Evolutionary conservation across 2,888 invertebrate genomes (phyloP).

Genomic region (Zhuqinia jingwanae): DNA sequence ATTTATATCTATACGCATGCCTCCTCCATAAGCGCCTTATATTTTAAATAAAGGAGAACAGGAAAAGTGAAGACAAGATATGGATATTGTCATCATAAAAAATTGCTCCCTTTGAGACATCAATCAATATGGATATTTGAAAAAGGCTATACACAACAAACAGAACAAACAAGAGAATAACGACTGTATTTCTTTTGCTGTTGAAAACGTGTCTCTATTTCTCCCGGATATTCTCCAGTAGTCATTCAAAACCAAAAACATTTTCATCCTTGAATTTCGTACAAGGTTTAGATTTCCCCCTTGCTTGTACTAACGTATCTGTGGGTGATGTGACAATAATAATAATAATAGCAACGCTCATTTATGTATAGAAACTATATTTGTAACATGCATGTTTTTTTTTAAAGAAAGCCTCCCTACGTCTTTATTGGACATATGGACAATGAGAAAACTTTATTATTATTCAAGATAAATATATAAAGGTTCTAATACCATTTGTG

Average conservation of each 20-base stretch:
- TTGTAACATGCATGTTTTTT: too few relatives aligned
- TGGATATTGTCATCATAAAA: conserved; percentile 57
- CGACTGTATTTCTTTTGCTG: conserved; percentile 9
- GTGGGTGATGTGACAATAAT: too few relatives aligned
- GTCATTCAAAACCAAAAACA: neutral
- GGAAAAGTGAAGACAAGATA: conserved; percentile 23
- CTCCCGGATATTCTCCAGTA: neutral
- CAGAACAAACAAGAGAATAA: too few relatives aligned
- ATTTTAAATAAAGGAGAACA: neutral
- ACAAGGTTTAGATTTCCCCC: too few relatives aligned
- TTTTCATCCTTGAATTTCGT: neutral
- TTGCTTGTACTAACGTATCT: too few relatives aligned
- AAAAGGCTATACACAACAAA: conserved; percentile 12
- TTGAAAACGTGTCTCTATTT: neutral
- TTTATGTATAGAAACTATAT: too few relatives aligned
- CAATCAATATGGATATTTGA: conserved; percentile 50
- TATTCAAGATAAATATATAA: too few relatives aligned
- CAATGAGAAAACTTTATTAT: too few relatives aligned
- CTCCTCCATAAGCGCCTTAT: neutral
- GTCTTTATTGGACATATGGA: too few relatives aligned
- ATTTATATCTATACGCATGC: neutral
- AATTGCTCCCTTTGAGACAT: conserved; percentile 68
- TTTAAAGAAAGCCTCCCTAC: too few relatives aligned
- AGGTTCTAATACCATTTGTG: too few relatives aligned
- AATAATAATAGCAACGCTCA: too few relatives aligned